Conservation (phyloP, 2,797 vertebrate species). For the Enteromius mattozi region DNA sequence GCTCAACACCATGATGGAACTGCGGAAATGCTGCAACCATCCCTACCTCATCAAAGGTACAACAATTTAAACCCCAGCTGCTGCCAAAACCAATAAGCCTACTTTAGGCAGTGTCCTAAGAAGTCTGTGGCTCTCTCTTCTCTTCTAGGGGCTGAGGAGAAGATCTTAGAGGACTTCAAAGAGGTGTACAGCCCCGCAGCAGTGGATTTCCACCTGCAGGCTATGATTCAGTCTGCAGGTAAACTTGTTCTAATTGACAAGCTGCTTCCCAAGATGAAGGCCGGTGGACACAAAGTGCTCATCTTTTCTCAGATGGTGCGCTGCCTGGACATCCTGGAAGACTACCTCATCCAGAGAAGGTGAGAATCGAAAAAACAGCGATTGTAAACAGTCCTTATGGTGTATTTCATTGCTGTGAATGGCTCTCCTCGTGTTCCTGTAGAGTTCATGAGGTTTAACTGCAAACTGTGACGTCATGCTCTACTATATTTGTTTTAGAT, state of each 20-base stretch:
- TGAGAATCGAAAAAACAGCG: slow-evolving; percentile 57
- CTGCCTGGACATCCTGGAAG: slow-evolving; percentile 98
- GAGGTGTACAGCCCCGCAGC: slow-evolving; percentile 89
- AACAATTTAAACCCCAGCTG: neutral
- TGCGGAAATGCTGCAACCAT: slow-evolving; percentile 98
- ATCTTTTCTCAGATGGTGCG: slow-evolving; percentile 99
- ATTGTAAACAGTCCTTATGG: neutral
- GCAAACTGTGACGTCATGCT: neutral
- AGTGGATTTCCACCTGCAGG: slow-evolving; percentile 95
- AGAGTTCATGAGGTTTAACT: slow-evolving; percentile 19
- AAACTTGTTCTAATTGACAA: slow-evolving; percentile 99
- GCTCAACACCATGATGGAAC: slow-evolving; percentile 99
- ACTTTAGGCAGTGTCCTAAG: neutral
- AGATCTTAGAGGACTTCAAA: slow-evolving; percentile 97
- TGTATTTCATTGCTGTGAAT: neutral
- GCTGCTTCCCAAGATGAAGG: slow-evolving; percentile 98
- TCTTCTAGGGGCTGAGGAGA: slow-evolving; percentile 92
- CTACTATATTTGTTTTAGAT: slow-evolving; percentile 24
- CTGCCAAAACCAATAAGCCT: neutral
- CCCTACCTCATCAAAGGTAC: slow-evolving; percentile 98
- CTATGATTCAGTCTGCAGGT: slow-evolving; percentile 98
- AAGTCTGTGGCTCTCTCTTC: neutral
- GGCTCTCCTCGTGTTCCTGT: neutral
- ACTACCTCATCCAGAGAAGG: slow-evolving; percentile 99
- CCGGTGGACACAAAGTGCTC: slow-evolving; percentile 97